Evolutionary conservation across 2,888 invertebrate species (phyloP).

Genomic region (Mactromeris polynyma): DNA sequence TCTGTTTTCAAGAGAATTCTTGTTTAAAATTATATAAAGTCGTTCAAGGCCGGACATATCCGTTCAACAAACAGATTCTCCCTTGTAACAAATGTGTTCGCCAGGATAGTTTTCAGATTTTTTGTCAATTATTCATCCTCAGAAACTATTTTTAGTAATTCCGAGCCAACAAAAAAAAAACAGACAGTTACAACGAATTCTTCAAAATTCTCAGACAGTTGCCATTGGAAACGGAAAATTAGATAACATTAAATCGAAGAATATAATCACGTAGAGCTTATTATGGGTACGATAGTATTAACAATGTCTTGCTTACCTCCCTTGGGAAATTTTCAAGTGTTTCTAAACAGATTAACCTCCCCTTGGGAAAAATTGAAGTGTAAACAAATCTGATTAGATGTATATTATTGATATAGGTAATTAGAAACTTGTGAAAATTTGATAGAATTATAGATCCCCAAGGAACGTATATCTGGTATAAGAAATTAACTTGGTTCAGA

Average conservation of each 20-base stretch:
- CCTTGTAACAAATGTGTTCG: too few relatives aligned
- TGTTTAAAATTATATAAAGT: too few relatives aligned
- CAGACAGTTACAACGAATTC: neutral
- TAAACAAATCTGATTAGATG: neutral
- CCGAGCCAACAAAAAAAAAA: too few relatives aligned
- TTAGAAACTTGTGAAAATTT: neutral
- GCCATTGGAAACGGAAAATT: neutral
- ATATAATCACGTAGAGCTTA: neutral
- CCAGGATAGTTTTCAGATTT: too few relatives aligned
- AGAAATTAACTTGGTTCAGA: neutral
- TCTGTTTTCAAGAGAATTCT: too few relatives aligned
- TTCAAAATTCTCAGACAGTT: slow-evolving; percentile 1
- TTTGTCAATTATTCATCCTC: too few relatives aligned
- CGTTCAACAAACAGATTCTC: too few relatives aligned
- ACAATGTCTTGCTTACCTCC: neutral
- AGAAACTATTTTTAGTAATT: too few relatives aligned
- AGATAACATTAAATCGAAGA: neutral
- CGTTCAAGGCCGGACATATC: too few relatives aligned
- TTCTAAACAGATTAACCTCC: neutral
- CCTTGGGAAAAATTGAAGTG: neutral
- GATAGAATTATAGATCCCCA: neutral
- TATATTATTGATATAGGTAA: slow-evolving; percentile 3
- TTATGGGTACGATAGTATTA: neutral
- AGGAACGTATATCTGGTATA: neutral
- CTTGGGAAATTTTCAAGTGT: neutral